Percentiles rank a stretch among this genome's conserved stretches.
phyloP scores from a whole-genome alignment of 23 tunicate genomes.

The Diplosoma virens region DNA sequence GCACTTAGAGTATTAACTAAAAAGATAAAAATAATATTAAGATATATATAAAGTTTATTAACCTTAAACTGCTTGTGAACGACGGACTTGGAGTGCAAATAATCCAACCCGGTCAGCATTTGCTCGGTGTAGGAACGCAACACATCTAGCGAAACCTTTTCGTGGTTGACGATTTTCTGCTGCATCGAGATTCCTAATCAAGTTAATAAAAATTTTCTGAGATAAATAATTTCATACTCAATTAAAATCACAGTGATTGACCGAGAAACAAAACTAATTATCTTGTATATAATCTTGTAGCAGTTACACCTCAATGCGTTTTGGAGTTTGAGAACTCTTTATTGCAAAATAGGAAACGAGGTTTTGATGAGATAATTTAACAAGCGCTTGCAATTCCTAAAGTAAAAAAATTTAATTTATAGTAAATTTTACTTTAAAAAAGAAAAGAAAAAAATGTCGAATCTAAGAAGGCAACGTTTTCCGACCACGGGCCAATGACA shows the following conservation, averaged over 20 bases:
- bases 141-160: slow-evolving; percentile 21
- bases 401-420: too few relatives aligned
- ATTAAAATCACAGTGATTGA: too few relatives aligned
- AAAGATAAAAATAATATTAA: too few relatives aligned
- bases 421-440: too few relatives aligned
- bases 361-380: slow-evolving; percentile 59
- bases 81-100: slow-evolving; percentile 66
- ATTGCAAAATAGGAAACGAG: slow-evolving; percentile 56
- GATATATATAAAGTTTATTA: too few relatives aligned
- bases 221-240: too few relatives aligned
- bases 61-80: slow-evolving; percentile 84
- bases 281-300: slow-evolving; percentile 68
- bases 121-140: slow-evolving; percentile 63
- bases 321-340: slow-evolving; percentile 26
- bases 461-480: too few relatives aligned
- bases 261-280: too few relatives aligned
- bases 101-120: slow-evolving; percentile 67
- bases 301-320: slow-evolving; percentile 47
- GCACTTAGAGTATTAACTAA: too few relatives aligned
- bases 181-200: slow-evolving; percentile 62
- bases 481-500: too few relatives aligned
- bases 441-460: too few relatives aligned
- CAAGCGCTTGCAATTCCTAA: slow-evolving; percentile 68
- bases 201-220: too few relatives aligned
- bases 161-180: slow-evolving; percentile 47